Base-by-base conservation (phyloP, 2,888 invertebrate species). In the Leucozona laternaria region DNA sequence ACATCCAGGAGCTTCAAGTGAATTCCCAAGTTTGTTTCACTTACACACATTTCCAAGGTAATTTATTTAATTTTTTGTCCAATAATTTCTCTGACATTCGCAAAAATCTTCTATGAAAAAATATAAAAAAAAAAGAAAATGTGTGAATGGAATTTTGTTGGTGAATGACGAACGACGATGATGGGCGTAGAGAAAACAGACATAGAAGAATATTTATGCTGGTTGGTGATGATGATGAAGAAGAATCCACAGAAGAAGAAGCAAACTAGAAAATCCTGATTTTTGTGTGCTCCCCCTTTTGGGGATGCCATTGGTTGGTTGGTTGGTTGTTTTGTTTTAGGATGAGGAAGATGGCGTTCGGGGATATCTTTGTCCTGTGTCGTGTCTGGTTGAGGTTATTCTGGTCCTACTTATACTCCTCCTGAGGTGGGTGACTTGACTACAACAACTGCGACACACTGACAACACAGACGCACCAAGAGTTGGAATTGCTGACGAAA, bases 221-320 rank as follows among this genome's bases (percentile, higher is more conserved):
- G 58, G 22, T 25, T 1, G 53, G n/a, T 48, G 20, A 6, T 11
- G 55, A 10, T 58, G 34, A 13, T 53, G 28, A 28, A 37, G 34
- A 50, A 55, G 66, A 66, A 66, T 66, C 15, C 2, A 48, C 60
- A 73, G 10, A 53, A 15, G 80, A 68, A 72, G 28, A 34, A 66
- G 40, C 11, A 71, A 81, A 86, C 85, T 86, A 81, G 85, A 86
- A 86, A 81, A 86, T 86, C 85, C 81, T 72, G 85, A 86, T 78
- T 86, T 80, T 57, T 66, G 45, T 50, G 15, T 58, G 17, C 72
- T 68, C 60, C 60, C 20, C 58, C 28, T 50, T 68, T 22, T 37
- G 58, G 64, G 17, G 20, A 40, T 40, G 57, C 22, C 60, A 37
- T 22, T 15, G 22, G 22, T 22, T 22, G 6, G 34, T 37, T 20